Percentiles rank a stretch among this genome's conserved stretches.
These are phyloP conservation scores for Sipha flava DNA, from an alignment of 1,140 invertebrate species.

Conservation along the genomic window DNA sequence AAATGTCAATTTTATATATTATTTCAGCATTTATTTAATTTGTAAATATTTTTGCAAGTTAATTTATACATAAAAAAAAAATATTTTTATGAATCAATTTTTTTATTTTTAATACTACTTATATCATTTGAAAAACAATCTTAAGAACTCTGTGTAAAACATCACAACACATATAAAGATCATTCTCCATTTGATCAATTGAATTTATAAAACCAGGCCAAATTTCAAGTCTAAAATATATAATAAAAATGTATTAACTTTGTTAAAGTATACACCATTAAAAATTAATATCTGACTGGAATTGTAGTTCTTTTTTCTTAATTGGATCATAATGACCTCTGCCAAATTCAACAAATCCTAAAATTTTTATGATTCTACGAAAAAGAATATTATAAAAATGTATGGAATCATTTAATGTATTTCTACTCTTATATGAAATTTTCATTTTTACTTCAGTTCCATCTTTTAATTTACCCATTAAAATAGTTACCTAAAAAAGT, in stretches of 20 bases:
- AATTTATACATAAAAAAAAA: too few relatives aligned
- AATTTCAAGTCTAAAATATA: conserved; percentile 60
- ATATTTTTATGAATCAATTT: too few relatives aligned
- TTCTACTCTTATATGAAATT: conserved; percentile 58
- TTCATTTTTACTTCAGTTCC: conserved; percentile 2
- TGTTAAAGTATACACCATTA: neutral
- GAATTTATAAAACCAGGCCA: conserved; percentile 83
- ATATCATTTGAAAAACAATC: conserved; percentile 30
- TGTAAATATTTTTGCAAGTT: too few relatives aligned
- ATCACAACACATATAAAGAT: conserved; percentile 77
- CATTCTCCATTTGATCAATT: conserved; percentile 74
- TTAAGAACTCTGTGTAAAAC: conserved; percentile 74
- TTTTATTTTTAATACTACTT: neutral
- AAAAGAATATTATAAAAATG: conserved; percentile 82
- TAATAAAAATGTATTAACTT: neutral
- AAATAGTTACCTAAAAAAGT: neutral
- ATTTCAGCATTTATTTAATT: too few relatives aligned
- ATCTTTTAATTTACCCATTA: neutral
- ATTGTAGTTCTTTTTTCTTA: conserved; percentile 56
- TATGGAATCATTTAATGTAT: conserved; percentile 57
- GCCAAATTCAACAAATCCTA: conserved; percentile 67
- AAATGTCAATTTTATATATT: too few relatives aligned
- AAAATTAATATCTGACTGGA: conserved; percentile 45
- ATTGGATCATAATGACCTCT: conserved; percentile 70
- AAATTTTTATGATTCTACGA: conserved; percentile 64